Conservation (phyloP, 2,888 invertebrate species). For the Drosophila silvestris region DNA sequence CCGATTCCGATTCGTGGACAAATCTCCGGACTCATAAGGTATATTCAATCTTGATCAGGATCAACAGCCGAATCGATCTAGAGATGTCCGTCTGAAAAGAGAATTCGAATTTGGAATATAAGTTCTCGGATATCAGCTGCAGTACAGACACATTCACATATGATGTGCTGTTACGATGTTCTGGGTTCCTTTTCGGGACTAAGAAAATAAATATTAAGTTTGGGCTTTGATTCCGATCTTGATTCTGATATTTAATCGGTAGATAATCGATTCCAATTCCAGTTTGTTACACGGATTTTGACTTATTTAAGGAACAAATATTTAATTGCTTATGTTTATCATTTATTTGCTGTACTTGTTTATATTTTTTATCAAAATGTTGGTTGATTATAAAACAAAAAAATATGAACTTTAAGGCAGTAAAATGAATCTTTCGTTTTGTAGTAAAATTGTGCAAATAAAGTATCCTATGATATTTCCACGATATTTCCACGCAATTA, state of each 20-base stretch:
- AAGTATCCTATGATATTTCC: neutral
- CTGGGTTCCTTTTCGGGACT: neutral
- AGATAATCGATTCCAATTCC: neutral
- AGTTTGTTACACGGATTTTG: too few relatives aligned
- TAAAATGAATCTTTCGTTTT: neutral
- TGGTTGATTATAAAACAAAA: neutral
- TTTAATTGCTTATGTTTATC: neutral
- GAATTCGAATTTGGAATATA: neutral
- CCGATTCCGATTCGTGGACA: neutral
- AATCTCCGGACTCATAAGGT: neutral
- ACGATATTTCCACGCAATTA: neutral
- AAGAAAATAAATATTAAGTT: neutral
- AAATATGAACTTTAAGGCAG: neutral
- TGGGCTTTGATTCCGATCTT: neutral
- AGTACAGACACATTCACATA: neutral
- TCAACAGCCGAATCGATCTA: neutral
- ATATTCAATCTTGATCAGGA: neutral
- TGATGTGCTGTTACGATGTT: neutral
- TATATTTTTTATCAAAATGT: neutral
- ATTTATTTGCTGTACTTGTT: neutral
- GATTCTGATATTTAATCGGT: neutral
- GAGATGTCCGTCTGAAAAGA: neutral
- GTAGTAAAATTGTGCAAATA: neutral
- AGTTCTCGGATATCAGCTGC: neutral
- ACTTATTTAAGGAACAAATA: neutral